phyloP scores from a whole-genome alignment of 2,113 vertebrate species.

The Nothoprocta perdicaria region DNA sequence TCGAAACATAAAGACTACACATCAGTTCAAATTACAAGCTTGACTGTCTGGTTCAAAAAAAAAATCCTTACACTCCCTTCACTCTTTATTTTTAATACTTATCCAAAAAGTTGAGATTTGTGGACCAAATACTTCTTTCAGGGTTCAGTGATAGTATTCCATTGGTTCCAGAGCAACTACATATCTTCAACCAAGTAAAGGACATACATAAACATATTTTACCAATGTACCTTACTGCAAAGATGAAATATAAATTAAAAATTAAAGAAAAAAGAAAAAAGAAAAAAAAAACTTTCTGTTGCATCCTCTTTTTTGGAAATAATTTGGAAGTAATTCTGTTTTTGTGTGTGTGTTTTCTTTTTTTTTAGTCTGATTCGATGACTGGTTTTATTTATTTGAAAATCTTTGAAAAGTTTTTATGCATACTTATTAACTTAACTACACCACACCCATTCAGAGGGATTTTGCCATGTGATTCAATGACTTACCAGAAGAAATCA shows the following conservation, averaged over 20 bases:
- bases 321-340: not conserved
- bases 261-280: not conserved
- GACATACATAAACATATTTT: not conserved
- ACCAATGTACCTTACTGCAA: not conserved
- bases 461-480: not conserved
- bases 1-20: not conserved
- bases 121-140: not conserved
- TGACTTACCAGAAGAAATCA: not conserved
- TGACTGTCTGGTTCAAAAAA: not conserved
- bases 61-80: not conserved
- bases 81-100: not conserved
- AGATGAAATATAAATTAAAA: not conserved
- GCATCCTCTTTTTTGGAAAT: not conserved
- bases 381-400: not conserved
- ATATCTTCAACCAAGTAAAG: not conserved
- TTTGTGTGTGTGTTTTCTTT: too few species aligned
- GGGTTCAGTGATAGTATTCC: not conserved
- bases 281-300: not conserved
- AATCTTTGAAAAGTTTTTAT: not conserved
- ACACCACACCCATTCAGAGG: not conserved
- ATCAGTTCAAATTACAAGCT: not conserved
- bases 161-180: not conserved
- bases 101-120: not conserved
- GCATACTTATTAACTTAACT: not conserved
- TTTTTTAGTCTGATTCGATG: not conserved